These are phyloP conservation scores for Zootermopsis nevadensis DNA, from an alignment of 2,888 invertebrate species.

Conservation along the genomic window DNA sequence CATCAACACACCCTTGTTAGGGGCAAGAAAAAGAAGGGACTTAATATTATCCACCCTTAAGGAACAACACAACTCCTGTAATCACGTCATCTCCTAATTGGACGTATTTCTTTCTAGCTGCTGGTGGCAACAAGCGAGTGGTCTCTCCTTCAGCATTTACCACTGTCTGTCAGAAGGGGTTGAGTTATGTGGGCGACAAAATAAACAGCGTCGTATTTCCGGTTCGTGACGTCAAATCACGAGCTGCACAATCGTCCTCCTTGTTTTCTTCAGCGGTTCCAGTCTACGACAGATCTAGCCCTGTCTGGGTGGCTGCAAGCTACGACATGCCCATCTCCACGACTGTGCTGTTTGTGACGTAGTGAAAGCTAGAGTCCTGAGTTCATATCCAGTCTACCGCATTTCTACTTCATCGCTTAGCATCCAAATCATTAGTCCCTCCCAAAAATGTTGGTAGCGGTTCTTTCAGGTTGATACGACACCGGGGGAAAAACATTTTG, in stretches of 20 bases:
- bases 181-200: not conserved
- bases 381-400: too few species aligned
- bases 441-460: too few species aligned
- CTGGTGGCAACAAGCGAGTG: not conserved
- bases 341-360: too few species aligned
- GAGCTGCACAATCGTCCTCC: not conserved
- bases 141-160: not conserved
- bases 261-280: not conserved
- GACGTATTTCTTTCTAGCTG: not conserved
- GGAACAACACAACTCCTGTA: not conserved
- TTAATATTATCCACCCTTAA: not conserved
- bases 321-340: too few species aligned
- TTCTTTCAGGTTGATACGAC: too few species aligned
- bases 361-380: too few species aligned
- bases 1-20: not conserved
- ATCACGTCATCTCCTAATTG: slow-evolving; percentile 18
- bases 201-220: not conserved
- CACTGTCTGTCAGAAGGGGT: not conserved
- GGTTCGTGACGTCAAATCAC: not conserved
- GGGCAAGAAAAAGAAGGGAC: not conserved
- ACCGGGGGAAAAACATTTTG: too few species aligned
- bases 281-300: not conserved
- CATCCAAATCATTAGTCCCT: too few species aligned
- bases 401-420: too few species aligned
- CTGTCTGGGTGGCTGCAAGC: not conserved